Percentiles rank a stretch among this genome's conserved stretches.
Evolutionary conservation across 2,113 vertebrate genomes (phyloP).

Genomic region (Heterotis niloticus): DNA sequence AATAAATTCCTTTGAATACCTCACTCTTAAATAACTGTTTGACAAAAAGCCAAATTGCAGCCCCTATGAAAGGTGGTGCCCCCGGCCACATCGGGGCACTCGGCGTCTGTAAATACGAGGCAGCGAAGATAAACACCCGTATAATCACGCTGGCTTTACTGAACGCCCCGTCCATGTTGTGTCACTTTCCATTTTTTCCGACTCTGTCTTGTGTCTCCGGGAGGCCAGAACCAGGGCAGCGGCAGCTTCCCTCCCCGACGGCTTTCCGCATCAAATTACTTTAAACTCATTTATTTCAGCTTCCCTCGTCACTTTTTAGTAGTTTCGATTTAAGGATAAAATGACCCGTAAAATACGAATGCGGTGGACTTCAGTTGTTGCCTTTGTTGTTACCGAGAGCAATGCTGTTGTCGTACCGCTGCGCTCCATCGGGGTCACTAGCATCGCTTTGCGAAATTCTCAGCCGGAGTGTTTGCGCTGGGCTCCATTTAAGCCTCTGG

Average conservation of each 20-base stretch:
- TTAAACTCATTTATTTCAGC: too few species aligned
- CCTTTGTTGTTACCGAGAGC: background rate
- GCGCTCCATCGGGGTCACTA: background rate
- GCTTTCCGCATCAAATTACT: conserved; percentile 39
- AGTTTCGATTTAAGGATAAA: background rate
- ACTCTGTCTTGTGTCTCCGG: conserved; percentile 43
- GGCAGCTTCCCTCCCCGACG: conserved; percentile 37
- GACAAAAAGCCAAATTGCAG: too few species aligned
- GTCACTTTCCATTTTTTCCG: conserved; percentile 56
- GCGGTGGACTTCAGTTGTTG: background rate
- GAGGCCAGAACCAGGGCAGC: conserved; percentile 42
- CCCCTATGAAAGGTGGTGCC: too few species aligned
- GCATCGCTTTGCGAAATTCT: conserved; percentile 7
- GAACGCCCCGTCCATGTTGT: conserved; percentile 42
- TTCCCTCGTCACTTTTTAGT: background rate
- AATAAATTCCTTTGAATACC: too few species aligned
- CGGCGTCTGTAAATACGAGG: too few species aligned
- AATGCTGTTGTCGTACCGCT: background rate
- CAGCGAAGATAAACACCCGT: conserved; percentile 16
- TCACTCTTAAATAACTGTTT: too few species aligned
- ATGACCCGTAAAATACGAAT: background rate
- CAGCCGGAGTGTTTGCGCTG: background rate
- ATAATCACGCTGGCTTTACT: conserved; percentile 39
- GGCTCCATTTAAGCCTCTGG: conserved; percentile 44
- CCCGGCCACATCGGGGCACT: too few species aligned